Base-by-base conservation (phyloP, 2,113 vertebrate species). In the Carollia perspicillata region DNA sequence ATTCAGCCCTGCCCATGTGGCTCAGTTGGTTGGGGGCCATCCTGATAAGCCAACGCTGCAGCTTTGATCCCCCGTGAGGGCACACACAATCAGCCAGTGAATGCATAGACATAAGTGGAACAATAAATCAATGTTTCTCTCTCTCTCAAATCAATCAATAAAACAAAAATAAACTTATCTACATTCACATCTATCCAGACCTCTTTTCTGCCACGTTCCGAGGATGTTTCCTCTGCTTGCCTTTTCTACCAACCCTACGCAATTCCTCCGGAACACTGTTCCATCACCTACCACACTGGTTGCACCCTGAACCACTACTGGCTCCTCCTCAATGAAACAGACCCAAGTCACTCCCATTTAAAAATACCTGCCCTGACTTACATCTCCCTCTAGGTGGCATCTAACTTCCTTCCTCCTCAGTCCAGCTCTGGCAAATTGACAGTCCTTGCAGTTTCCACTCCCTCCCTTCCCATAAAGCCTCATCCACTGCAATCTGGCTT, bases 401-500 rank as follows among this genome's bases (percentile, higher is more conserved):
- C 89, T 86, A 47, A 53, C 5, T 16, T 42, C 83, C 51, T 79
- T 53, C 20, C 44, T 81, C 37, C 77, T 89, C 14, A 49, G 2
- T 94, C 58, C 26, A 87, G 47, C 9, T 80, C 65, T 80, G 66
- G 75, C 84, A 93, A 68, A 78, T 8, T 6, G 22, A 20, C 23
- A 10, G 37, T 84, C 30, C 49, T 75, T 63, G 49, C 42, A 5
- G 8, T 79, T 74, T 95, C 58, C 47, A 88, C 66, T 80, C 86
- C 53, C 88, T 94, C 60, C 93, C 68, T 94, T 96, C 60, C 88
- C 93, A 96, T 83, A 92, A 97, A 92, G 86, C 80, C 78, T 83
- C 55, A 66, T 47, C 69, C 92, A 53, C 49, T 94, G 94, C 88
- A 95, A 93, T 85, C 94, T 97, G 97, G 95, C 93, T 92, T 94